A percentile compares a stretch with the other conserved stretches of the same genome.
These are phyloP conservation scores for Clunio marinus DNA, from an alignment of 2,888 invertebrate species.

Conservation along the genomic window DNA sequence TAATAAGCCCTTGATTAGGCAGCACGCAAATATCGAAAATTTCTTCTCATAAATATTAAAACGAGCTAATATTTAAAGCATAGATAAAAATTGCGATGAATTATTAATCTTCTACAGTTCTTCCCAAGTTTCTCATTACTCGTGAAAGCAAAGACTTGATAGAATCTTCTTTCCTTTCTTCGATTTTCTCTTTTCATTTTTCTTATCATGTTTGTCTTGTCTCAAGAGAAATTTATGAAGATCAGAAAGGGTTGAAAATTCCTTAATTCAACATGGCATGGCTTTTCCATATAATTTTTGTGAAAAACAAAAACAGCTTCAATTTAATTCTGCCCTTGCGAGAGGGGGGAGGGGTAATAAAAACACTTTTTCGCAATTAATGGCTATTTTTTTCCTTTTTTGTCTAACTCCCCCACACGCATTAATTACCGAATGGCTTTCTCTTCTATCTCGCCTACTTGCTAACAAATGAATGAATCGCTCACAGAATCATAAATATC, in stretches of 20 bases:
- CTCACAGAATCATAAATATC: not conserved
- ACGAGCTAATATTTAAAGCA: slow-evolving; percentile 3
- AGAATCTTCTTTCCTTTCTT: not conserved
- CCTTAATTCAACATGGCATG: no score
- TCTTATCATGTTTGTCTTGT: no score
- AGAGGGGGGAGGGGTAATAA: no score
- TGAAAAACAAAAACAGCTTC: no score
- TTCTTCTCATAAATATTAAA: not conserved
- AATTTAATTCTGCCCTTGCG: no score
- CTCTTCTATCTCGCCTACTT: not conserved
- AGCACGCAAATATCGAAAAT: not conserved
- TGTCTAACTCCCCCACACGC: no score
- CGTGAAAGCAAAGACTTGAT: not conserved
- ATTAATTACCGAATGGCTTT: no score
- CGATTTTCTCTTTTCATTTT: not conserved
- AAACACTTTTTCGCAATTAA: no score
- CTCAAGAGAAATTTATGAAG: not conserved
- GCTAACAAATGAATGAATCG: not conserved
- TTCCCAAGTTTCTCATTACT: not conserved
- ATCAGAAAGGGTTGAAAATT: no score
- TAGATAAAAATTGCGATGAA: not conserved
- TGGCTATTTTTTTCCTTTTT: no score
- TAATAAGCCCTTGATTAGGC: not conserved
- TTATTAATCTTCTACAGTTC: not conserved
- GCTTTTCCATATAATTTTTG: no score